Base-by-base conservation (phyloP, 1,140 invertebrate genomes). In the Chionoecetes opilio region DNA sequence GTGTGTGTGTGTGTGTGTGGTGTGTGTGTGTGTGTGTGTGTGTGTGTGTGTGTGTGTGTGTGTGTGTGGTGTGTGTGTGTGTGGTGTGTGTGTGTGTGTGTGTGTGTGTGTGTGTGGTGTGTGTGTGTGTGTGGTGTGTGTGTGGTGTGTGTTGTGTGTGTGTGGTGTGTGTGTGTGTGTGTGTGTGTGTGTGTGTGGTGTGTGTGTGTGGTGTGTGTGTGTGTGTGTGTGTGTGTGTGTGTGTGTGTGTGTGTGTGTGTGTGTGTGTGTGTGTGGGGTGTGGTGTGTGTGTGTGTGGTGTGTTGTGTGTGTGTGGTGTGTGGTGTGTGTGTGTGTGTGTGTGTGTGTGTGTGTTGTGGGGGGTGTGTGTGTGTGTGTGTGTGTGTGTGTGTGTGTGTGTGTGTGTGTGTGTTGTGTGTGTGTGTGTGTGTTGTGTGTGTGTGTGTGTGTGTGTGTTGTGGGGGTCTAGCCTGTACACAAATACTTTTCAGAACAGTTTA, bases 301-400 rank as follows among this genome's bases (percentile, higher is more conserved):
- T 63, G 21, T 8, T 11, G n/a, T 75, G 21, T 75, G 21, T n/a
- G 63, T 75, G 21, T 75, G 6, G 63, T 75, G 63, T 75, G 21
- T 75, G 63, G 63, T n/a, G 63, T 75, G 63, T 75, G 63, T 75
- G 21, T 75, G 63, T n/a, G 63, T 75, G 63, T 75, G n/a, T 75
- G 21, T 75, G 63, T 75, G 21, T 75, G 63, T 75, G 21, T 75
- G 63, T 75, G 21, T n/a, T 75, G 63, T 75, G 21, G 21, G 26
- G 63, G 26, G 21, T 75, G 63, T n/a, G 63, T 75, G 21, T 75
- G 63, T 75, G 0, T 11, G n/a, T 75, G 21, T 75, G 21, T n/a
- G 63, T 75, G 21, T 75, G 6, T 75, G 21, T 75, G 63, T 75
- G 63, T 75, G 63, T 75, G 21, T 75, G 63, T 75, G 63, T n/a